Evolutionary conservation across 2,888 invertebrate genomes (phyloP).

Genomic region (Callosobruchus maculatus): DNA sequence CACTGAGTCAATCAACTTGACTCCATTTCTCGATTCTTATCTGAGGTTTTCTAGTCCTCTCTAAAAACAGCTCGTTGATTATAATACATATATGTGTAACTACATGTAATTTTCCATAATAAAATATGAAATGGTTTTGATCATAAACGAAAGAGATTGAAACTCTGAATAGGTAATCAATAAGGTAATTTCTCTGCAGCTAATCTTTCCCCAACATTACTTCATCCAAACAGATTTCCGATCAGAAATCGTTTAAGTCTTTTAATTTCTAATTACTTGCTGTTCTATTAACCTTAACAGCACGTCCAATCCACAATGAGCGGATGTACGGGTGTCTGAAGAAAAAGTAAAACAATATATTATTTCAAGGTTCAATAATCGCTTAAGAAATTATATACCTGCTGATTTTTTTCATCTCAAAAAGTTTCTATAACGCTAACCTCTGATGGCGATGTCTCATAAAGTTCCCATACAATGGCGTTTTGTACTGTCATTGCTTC

Average conservation of each 20-base stretch:
- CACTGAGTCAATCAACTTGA: too few species aligned
- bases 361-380: constrained; percentile 16
- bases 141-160: not conserved
- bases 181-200: not conserved
- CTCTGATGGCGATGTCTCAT: too few species aligned
- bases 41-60: too few species aligned
- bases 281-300: not conserved
- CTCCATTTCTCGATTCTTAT: too few species aligned
- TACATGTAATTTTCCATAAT: not conserved
- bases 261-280: not conserved
- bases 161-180: not conserved
- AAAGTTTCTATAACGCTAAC: not conserved
- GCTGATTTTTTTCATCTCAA: not conserved
- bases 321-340: constrained; percentile 10
- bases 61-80: too few species aligned
- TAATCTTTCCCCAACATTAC: not conserved
- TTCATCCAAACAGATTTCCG: not conserved
- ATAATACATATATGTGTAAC: too few species aligned
- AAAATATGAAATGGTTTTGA: not conserved
- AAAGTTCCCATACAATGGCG: too few species aligned
- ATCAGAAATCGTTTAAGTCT: not conserved
- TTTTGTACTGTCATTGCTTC: too few species aligned
- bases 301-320: constrained; percentile 11
- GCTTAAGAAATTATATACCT: not conserved
- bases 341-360: constrained; percentile 16